Evolutionary conservation across 2,797 vertebrate genomes (phyloP), one percentile per base, ranked within the genome.

Genomic region (Hyperoplus lanceolatus): DNA sequence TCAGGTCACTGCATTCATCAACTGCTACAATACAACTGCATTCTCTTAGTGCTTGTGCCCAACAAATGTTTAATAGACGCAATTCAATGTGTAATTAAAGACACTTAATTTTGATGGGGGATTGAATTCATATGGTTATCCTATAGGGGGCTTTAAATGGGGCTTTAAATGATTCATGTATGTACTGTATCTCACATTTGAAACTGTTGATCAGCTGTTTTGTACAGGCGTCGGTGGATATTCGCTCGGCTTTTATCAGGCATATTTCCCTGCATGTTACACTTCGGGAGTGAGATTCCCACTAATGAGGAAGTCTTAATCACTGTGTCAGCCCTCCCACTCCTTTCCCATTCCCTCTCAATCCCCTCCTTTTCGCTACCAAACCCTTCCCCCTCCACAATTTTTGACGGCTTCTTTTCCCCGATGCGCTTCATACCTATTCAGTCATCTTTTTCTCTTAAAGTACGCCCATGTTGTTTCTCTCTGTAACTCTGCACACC

Each of bases 251-350:
- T 50, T 73, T 73, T 73, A 53, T 54, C 41, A 68, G 70, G 62
- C 72, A 72, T 51, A 45, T 82, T 77, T 86, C 42, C 59, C 46
- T 69, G 46, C 69, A 41, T 79, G 87, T 73, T 55, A 45, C 63
- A 80, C 62, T 57, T 77, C 76, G 53, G 48, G 77, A 80, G 57
- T 57, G 51, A 86, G 21, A 83, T 78, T 84, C 75, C 61, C 58
- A 54, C 87, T 92, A 92, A 91, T 92, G 84, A 91, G 81, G 18
- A 84, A 56, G 68, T 66, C 69, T 85, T 91, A 84, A 83, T 92
- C 68, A 80, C 77, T 73, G 70, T 76, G 62, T 78, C 54, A 69
- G n/a, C 55, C 55, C 45, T 75, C 82, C 76, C 75, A 79, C 77
- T 86, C 77, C 21, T 85, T 78, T 77, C 80, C 63, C 79, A 79